phyloP scores from a whole-genome alignment of 2,888 invertebrate species.

The Liopterus haemorrhoidalis region DNA sequence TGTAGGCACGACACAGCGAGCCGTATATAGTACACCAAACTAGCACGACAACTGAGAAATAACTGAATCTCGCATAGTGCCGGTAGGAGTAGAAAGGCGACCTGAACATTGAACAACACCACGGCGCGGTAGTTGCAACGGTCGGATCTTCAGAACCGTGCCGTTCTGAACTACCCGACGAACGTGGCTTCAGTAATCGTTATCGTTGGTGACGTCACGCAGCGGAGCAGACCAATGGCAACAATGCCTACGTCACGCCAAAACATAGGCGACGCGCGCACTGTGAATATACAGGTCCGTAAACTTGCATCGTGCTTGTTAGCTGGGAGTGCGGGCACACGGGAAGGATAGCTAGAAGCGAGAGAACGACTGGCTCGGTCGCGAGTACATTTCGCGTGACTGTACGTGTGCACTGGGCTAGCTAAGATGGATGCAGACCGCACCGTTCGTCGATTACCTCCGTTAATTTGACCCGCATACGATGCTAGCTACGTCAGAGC shows the following conservation, averaged over 20 bases:
- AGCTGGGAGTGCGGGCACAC: neutral
- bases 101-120: constrained; percentile 13
- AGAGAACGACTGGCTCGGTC: constrained; percentile 31
- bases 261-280: constrained; percentile 13
- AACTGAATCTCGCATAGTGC: constrained; percentile 14
- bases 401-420: constrained; percentile 16
- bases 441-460: too few species aligned
- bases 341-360: constrained; percentile 31
- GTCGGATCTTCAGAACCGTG: too few species aligned
- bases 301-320: neutral
- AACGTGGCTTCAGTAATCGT: constrained; percentile 40
- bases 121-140: constrained; percentile 16
- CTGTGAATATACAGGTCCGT: neutral
- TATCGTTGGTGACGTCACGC: constrained; percentile 45
- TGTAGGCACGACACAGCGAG: constrained; percentile 8
- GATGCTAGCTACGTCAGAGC: too few species aligned
- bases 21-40: constrained; percentile 1
- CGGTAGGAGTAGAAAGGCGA: neutral
- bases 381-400: constrained; percentile 8
- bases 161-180: too few species aligned
- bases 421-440: neutral
- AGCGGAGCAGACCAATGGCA: constrained; percentile 42
- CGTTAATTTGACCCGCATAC: too few species aligned
- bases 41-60: constrained; percentile 16
- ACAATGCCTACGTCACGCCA: constrained; percentile 43